Evolutionary conservation across 2,888 invertebrate species (phyloP).

Genomic region (Eustalomyia histrio): DNA sequence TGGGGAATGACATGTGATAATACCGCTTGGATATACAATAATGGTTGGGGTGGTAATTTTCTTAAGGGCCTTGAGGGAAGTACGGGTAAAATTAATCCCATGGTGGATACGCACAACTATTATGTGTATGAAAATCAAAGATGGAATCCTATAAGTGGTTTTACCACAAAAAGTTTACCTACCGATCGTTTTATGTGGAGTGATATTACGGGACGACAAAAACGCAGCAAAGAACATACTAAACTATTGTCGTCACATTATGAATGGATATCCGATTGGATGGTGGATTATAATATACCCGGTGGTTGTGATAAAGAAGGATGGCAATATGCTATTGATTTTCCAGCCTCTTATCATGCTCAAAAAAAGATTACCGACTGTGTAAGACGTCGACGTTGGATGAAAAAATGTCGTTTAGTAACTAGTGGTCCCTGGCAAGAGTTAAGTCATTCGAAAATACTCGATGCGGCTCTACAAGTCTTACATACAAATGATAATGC

Average conservation of each 20-base stretch:
- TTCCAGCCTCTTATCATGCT: slow-evolving; percentile 91
- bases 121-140: slow-evolving; percentile 96
- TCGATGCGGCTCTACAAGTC: slow-evolving; percentile 89
- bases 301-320: slow-evolving; percentile 95
- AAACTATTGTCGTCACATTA: slow-evolving; percentile 92
- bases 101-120: slow-evolving; percentile 92
- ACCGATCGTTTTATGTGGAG: slow-evolving; percentile 96
- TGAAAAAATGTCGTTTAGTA: slow-evolving; percentile 88
- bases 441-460: slow-evolving; percentile 90
- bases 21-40: slow-evolving; percentile 93
- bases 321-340: slow-evolving; percentile 97
- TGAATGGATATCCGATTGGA: slow-evolving; percentile 95
- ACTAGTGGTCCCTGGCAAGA: slow-evolving; percentile 94
- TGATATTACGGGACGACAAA: slow-evolving; percentile 90
- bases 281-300: slow-evolving; percentile 93
- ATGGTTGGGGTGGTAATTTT: slow-evolving; percentile 92
- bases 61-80: slow-evolving; percentile 84
- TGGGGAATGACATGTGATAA: slow-evolving; percentile 95
- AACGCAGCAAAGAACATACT: slow-evolving; percentile 91
- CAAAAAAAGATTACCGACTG: slow-evolving; percentile 93
- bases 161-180: slow-evolving; percentile 90
- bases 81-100: slow-evolving; percentile 84
- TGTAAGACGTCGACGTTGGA: slow-evolving; percentile 91
- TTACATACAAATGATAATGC: slow-evolving; percentile 75
- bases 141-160: slow-evolving; percentile 95